Evolutionary conservation across 2,797 vertebrate genomes (phyloP).

Genomic region (Lacerta viridis): DNA sequence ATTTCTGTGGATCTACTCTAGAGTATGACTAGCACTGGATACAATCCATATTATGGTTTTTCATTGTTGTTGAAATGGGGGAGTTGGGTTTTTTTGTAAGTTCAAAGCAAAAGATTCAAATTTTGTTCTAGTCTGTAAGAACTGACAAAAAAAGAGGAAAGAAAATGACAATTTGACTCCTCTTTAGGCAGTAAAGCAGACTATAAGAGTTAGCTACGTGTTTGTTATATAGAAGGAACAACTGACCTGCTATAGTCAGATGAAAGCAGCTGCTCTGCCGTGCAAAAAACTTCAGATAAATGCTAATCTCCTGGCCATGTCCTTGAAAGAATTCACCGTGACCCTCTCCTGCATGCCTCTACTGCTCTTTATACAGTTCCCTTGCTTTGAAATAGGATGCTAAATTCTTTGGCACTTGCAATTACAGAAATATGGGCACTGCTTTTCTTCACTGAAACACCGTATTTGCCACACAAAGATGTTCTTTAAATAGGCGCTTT

Average conservation of each 20-base stretch:
- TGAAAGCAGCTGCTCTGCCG: conserved; percentile 53
- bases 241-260: conserved; percentile 55
- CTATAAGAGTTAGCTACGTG: conserved; percentile 49
- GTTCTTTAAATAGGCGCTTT: conserved; percentile 64
- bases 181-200: conserved; percentile 46
- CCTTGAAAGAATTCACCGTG: conserved; percentile 54
- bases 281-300: conserved; percentile 57
- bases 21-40: background rate
- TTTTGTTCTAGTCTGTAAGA: conserved; percentile 62
- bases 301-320: conserved; percentile 55
- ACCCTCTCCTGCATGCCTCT: conserved; percentile 39
- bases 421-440: conserved; percentile 65
- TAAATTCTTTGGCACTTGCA: conserved; percentile 55
- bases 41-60: background rate
- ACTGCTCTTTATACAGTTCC: conserved; percentile 21
- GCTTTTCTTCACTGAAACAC: conserved; percentile 63
- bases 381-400: conserved; percentile 57
- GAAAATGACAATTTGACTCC: conserved; percentile 61
- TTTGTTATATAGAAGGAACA: conserved; percentile 64
- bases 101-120: conserved; percentile 55
- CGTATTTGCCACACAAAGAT: conserved; percentile 48
- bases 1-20: too few relatives aligned
- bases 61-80: conserved; percentile 45
- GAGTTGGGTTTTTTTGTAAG: conserved; percentile 49
- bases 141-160: conserved; percentile 43